These are phyloP conservation scores for Dromius quadrimaculatus DNA, from an alignment of 2,888 invertebrate species.

Conservation along the genomic window DNA sequence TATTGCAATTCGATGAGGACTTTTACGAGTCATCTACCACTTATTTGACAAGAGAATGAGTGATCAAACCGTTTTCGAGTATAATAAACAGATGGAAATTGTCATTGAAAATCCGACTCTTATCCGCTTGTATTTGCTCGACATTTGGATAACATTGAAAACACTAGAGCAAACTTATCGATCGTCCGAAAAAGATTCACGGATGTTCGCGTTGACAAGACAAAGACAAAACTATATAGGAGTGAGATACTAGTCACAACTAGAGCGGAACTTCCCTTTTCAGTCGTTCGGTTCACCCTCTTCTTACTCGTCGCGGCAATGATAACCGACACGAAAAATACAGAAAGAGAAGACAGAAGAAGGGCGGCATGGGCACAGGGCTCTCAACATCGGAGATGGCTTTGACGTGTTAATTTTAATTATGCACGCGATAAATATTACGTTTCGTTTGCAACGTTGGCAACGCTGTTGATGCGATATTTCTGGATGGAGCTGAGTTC, in stretches of 20 bases:
- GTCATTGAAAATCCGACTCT: slow-evolving; percentile 6
- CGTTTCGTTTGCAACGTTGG: slow-evolving; percentile 36
- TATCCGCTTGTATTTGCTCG: slow-evolving; percentile 35
- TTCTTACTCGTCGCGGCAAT: slow-evolving; percentile 23
- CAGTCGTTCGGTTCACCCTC: background rate
- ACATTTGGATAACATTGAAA: slow-evolving; percentile 30
- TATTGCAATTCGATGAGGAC: too few species aligned
- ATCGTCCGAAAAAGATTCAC: slow-evolving; percentile 38
- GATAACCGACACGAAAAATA: slow-evolving; percentile 43
- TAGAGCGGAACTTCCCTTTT: slow-evolving; percentile 36
- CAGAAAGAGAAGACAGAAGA: slow-evolving; percentile 48
- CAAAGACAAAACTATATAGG: slow-evolving; percentile 23
- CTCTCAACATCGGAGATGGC: slow-evolving; percentile 33
- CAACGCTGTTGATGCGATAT: slow-evolving; percentile 22
- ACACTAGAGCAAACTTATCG: slow-evolving; percentile 37
- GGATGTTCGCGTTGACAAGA: slow-evolving; percentile 41
- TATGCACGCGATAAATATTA: slow-evolving; percentile 50
- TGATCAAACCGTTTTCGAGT: too few species aligned
- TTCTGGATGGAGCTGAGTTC: slow-evolving; percentile 15
- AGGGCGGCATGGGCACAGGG: slow-evolving; percentile 33
- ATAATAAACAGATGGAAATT: slow-evolving; percentile 12
- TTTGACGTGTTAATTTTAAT: slow-evolving; percentile 48
- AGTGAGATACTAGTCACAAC: slow-evolving; percentile 28
- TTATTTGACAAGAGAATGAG: too few species aligned
- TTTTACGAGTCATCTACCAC: too few species aligned